Percentiles rank a stretch among this genome's conserved stretches.
phyloP scores from a whole-genome alignment of 2,888 invertebrate genomes.

The Oxytorus armatus region DNA sequence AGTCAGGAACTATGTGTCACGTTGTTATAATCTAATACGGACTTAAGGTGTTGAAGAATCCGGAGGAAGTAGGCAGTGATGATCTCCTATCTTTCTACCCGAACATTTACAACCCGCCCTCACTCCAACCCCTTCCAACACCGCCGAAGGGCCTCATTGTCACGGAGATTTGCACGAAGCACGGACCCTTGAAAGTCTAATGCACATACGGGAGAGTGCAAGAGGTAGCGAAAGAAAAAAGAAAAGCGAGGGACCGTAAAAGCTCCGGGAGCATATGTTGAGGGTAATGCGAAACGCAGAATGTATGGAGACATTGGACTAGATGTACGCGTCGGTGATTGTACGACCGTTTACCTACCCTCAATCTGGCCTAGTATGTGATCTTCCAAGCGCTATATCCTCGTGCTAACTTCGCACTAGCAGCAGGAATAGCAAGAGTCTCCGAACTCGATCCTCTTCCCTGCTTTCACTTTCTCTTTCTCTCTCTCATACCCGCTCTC shows the following conservation, averaged over 20 bases:
- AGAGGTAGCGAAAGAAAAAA: conserved; percentile 22
- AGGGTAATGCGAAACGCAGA: conserved; percentile 57
- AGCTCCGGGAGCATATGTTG: conserved; percentile 60
- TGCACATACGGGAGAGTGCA: conserved; percentile 40
- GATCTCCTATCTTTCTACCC: not conserved
- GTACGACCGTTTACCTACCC: conserved; percentile 79
- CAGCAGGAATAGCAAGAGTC: conserved; percentile 55
- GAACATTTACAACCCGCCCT: not conserved
- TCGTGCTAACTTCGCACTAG: conserved; percentile 49
- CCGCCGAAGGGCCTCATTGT: conserved; percentile 72
- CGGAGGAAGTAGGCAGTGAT: not conserved
- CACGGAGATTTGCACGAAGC: conserved; percentile 78
- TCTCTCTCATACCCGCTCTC: conserved; percentile 68
- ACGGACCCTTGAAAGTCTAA: conserved; percentile 58
- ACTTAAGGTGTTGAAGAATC: not conserved
- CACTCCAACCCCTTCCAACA: conserved; percentile 60
- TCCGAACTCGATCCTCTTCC: conserved; percentile 68
- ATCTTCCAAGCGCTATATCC: conserved; percentile 72
- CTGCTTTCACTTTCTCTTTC: conserved; percentile 60
- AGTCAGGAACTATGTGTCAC: no score
- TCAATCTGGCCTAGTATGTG: conserved; percentile 79
- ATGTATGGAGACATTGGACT: conserved; percentile 50
- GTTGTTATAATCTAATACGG: no score
- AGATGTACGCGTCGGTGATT: conserved; percentile 65
- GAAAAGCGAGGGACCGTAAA: conserved; percentile 17